phyloP scores from a whole-genome alignment of 64 coral and sea anemone species.

The Cladopsammia gracilis region DNA sequence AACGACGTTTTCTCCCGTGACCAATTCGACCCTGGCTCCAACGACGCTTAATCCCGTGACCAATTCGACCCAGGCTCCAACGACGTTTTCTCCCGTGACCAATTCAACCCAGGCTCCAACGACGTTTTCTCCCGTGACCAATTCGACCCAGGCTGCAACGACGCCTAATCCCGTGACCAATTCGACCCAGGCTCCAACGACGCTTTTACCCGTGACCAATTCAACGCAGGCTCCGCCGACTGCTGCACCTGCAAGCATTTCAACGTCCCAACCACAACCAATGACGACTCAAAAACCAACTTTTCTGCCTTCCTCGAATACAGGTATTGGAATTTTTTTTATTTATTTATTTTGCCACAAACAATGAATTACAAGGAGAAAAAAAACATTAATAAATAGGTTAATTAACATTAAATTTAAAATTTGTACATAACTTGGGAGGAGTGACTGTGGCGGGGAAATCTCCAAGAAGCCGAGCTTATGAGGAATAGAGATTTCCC shows the following conservation, averaged over 20 bases:
- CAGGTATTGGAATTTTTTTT: neutral
- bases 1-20: neutral
- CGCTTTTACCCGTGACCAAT: neutral
- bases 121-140: neutral
- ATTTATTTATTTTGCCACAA: too few relatives aligned
- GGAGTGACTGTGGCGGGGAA: too few relatives aligned
- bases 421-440: too few relatives aligned
- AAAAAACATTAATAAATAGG: too few relatives aligned
- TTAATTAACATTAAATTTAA: too few relatives aligned
- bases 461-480: too few relatives aligned
- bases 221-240: neutral
- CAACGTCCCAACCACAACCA: neutral
- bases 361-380: too few relatives aligned
- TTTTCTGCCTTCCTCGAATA: neutral
- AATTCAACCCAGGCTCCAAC: neutral
- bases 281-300: too few relatives aligned
- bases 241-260: neutral
- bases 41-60: neutral
- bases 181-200: neutral
- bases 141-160: neutral
- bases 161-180: neutral
- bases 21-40: neutral
- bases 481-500: too few relatives aligned
- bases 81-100: neutral
- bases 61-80: neutral